Percentiles rank a stretch among this genome's conserved stretches.
phyloP scores from a whole-genome alignment of 2,113 vertebrate species.

The Suricata suricatta region DNA sequence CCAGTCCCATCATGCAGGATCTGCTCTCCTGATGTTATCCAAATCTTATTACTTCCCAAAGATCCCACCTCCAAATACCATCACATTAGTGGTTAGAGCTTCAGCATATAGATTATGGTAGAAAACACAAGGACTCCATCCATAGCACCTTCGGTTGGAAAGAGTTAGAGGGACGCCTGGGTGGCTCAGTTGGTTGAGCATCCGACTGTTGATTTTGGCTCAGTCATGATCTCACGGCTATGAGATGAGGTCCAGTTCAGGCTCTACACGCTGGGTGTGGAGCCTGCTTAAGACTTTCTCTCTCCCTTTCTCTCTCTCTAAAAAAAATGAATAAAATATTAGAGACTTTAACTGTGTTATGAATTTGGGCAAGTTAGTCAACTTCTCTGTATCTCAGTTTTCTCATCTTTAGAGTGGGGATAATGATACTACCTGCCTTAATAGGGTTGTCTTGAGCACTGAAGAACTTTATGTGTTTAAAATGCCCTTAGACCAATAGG shows the following conservation, averaged over 20 bases:
- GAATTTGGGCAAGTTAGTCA: not conserved
- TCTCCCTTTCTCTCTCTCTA: too few species aligned
- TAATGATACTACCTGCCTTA: not conserved
- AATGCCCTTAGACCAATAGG: not conserved
- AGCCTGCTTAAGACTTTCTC: too few species aligned
- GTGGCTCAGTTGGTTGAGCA: too few species aligned
- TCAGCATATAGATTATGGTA: not conserved
- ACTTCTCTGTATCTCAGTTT: not conserved
- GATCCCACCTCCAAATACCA: not conserved
- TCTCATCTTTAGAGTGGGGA: not conserved
- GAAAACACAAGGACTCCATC: not conserved
- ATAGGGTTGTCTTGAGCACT: not conserved
- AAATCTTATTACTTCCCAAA: not conserved
- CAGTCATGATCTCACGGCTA: too few species aligned
- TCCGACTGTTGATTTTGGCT: too few species aligned
- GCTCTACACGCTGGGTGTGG: too few species aligned
- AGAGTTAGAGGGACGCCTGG: not conserved
- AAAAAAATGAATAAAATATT: not conserved
- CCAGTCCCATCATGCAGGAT: not conserved
- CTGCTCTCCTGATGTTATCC: not conserved
- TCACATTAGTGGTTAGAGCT: not conserved
- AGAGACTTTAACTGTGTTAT: not conserved
- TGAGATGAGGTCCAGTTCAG: too few species aligned
- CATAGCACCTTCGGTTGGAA: not conserved
- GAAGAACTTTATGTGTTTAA: not conserved